Evolutionary conservation across 2,888 invertebrate species (phyloP).

Genomic region (Mellilla xanthometata): DNA sequence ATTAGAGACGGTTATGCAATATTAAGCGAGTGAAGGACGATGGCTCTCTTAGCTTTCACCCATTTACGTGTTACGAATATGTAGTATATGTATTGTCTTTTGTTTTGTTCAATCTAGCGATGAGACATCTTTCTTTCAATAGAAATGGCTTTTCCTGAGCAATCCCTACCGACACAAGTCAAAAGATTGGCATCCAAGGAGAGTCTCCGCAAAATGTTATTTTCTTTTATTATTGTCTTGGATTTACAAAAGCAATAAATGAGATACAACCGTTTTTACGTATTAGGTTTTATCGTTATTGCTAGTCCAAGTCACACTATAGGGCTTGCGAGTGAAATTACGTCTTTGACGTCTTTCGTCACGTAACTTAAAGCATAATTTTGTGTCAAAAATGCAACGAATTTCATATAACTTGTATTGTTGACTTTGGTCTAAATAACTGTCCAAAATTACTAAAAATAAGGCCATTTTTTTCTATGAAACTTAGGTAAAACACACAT

Average conservation of each 20-base stretch:
- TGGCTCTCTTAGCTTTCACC: not conserved
- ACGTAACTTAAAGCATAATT: no score
- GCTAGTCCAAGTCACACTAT: not conserved
- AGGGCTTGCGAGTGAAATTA: no score
- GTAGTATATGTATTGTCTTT: no score
- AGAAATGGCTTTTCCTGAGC: slow-evolving; percentile 4
- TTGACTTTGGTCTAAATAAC: no score
- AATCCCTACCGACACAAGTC: not conserved
- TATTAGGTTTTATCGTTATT: not conserved
- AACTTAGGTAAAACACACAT: no score
- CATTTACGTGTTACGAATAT: not conserved
- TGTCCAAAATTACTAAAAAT: no score
- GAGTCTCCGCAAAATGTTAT: slow-evolving; percentile 8
- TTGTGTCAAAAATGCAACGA: no score
- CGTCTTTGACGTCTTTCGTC: no score
- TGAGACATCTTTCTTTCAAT: not conserved
- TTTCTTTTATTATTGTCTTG: slow-evolving; percentile 15
- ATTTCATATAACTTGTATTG: no score
- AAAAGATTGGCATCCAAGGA: slow-evolving; percentile 2
- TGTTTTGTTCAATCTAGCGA: not conserved
- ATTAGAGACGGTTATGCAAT: slow-evolving; percentile 18
- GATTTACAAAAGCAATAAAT: slow-evolving; percentile 12
- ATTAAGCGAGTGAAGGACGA: slow-evolving; percentile 8
- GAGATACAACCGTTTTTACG: not conserved
- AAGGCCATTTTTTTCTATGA: no score